Base-by-base conservation (phyloP, 2,888 invertebrate species). In the Microdon myrmicae region DNA sequence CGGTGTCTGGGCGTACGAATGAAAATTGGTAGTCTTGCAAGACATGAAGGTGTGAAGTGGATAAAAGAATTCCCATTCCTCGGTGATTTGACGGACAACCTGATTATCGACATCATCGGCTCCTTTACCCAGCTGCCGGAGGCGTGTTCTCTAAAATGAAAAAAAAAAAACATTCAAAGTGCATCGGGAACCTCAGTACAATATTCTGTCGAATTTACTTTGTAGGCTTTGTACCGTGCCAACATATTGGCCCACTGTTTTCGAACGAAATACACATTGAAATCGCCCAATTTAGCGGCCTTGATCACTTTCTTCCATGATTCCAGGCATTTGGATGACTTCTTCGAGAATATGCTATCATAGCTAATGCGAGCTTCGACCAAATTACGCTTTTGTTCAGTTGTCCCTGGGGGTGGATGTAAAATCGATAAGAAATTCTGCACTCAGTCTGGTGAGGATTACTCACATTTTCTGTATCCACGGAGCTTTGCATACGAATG, bases 1-100 rank as follows among this genome's bases (percentile, higher is more conserved):
- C 9, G 55, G 68, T 17, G 67, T 73, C 8, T 76, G 70, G 0
- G 77, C 77, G 28, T 77, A 77, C 35, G 77, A 79, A 51, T 77
- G 77, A 38, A 79, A 66, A 58, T 78, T 76, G 8, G 74, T 73
- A 6, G 76, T 73, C 41, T 75, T 74, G 10, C 73, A 74, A n/a
- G 74, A 73, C 77, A 77, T 77, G 19, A 74, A 79, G 2, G 68
- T 67, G 31, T 77, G 77, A 7, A 77, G 75, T 3, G 71, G 69
- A n/a, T 72, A 71, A 31, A 77, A 77, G 58, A 74, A 76, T 41
- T 77, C 77, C 79, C 79, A 77, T 39, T 79, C 78, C 38, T 73
- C 70, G 48, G 69, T 70, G 25, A 72, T 69, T 59, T 70, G 69
- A n/a, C 66, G 64, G 9, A 70, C 64, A 26, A 68, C 43, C 22